A percentile compares a stretch with the other conserved stretches of the same genome.
phyloP scores from a whole-genome alignment of 2,888 invertebrate species.

The Drosophila peninsularis region DNA sequence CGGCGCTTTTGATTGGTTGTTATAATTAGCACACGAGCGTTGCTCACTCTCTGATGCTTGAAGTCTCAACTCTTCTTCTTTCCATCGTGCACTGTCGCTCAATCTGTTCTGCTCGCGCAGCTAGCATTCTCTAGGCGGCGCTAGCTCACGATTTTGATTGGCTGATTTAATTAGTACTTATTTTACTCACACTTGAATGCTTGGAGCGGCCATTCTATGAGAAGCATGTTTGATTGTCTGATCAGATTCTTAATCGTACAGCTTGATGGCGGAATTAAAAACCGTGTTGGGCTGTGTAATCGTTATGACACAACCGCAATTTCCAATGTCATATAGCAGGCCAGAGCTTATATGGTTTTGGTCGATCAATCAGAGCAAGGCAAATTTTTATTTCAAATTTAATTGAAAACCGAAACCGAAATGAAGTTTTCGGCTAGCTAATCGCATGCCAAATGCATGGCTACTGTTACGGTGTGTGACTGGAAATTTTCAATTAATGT shows the following conservation, averaged over 20 bases:
- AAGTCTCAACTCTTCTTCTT: not conserved
- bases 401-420: constrained; percentile 25
- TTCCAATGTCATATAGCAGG: constrained; percentile 45
- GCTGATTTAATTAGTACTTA: not conserved
- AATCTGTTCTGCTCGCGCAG: not conserved
- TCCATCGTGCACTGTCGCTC: not conserved
- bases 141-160: too few relatives aligned
- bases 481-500: constrained; percentile 61
- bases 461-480: constrained; percentile 12
- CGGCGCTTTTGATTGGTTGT: not conserved
- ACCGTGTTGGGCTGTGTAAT: constrained; percentile 16
- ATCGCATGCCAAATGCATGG: constrained; percentile 32
- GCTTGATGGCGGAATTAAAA: not conserved
- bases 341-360: constrained; percentile 27
- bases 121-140: too few relatives aligned
- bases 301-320: constrained; percentile 68
- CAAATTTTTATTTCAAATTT: constrained; percentile 30
- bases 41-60: not conserved
- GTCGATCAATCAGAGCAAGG: constrained; percentile 55
- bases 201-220: not conserved
- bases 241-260: too few relatives aligned
- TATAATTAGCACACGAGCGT: not conserved
- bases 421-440: constrained; percentile 25
- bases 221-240: not conserved
- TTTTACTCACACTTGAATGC: not conserved